These are phyloP conservation scores for Chrysaora quinquecirrha DNA, from an alignment of 30 jellyfish, hydroid and myxozoan species.

Conservation along the genomic window DNA sequence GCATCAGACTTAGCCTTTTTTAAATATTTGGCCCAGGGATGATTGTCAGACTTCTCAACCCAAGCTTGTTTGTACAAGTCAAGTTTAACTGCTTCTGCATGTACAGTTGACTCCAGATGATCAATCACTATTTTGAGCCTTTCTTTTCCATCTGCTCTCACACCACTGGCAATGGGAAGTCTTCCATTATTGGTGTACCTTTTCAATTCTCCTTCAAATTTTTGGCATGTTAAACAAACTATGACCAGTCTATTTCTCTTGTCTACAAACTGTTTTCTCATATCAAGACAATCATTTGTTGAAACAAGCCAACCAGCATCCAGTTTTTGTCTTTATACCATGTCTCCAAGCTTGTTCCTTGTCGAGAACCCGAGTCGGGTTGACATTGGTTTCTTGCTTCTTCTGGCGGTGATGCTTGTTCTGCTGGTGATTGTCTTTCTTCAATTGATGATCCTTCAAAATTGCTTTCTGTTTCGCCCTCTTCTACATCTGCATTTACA, in stretches of 20 bases:
- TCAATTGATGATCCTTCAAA: not conserved
- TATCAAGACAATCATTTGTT: conserved; percentile 10
- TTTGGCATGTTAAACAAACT: conserved; percentile 5
- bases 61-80: not conserved
- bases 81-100: not conserved
- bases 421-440: not conserved
- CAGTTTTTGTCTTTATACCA: conserved; percentile 24
- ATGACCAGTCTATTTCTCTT: conserved; percentile 14
- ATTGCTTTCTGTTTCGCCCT: not conserved
- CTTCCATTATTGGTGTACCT: conserved; percentile 8
- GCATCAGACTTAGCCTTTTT: not conserved
- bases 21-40: not conserved
- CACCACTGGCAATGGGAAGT: conserved; percentile 18
- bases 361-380: not conserved
- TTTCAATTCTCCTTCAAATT: not conserved
- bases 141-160: conserved; percentile 18
- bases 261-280: conserved; percentile 8
- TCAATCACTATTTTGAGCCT: conserved; percentile 10
- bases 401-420: not conserved
- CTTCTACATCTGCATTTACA: too few relatives aligned
- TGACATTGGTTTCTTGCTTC: not conserved
- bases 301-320: conserved; percentile 7
- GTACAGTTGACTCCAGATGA: not conserved
- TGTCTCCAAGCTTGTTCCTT: conserved; percentile 14
- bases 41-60: not conserved